Evolutionary conservation across 2,797 vertebrate species (phyloP).

Genomic region (Clarias platycephalus): DNA sequence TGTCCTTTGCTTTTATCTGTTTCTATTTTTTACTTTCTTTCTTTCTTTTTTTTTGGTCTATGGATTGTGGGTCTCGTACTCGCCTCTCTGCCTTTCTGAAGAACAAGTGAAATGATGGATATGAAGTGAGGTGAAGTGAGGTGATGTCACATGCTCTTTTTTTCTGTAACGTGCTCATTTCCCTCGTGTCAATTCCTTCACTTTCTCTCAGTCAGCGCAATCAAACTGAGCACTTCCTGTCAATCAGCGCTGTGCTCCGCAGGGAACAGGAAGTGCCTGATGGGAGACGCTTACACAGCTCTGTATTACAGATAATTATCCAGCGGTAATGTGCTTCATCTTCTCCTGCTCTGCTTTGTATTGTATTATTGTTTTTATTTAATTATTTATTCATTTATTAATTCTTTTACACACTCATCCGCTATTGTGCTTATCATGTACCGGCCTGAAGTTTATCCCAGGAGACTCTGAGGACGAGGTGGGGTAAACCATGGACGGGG

Average conservation of each 20-base stretch:
- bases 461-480: no score
- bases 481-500: no score
- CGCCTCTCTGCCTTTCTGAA: background rate
- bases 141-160: background rate
- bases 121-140: background rate
- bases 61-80: background rate
- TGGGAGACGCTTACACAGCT: background rate
- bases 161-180: background rate
- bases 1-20: background rate
- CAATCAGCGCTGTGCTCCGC: background rate
- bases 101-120: conserved; percentile 21
- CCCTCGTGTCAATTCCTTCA: background rate
- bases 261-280: background rate
- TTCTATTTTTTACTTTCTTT: no score
- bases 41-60: background rate
- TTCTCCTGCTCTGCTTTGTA: background rate
- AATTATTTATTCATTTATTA: background rate
- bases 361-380: background rate
- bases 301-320: background rate
- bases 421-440: no score
- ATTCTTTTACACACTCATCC: no score
- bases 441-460: no score
- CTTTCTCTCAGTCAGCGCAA: background rate
- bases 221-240: conserved; percentile 10
- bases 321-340: no score